Evolutionary conservation across 37 sponge, comb jelly and placozoan species (phyloP), one percentile per base, ranked within the genome.

Genomic region (Chondrosia reniformis): DNA sequence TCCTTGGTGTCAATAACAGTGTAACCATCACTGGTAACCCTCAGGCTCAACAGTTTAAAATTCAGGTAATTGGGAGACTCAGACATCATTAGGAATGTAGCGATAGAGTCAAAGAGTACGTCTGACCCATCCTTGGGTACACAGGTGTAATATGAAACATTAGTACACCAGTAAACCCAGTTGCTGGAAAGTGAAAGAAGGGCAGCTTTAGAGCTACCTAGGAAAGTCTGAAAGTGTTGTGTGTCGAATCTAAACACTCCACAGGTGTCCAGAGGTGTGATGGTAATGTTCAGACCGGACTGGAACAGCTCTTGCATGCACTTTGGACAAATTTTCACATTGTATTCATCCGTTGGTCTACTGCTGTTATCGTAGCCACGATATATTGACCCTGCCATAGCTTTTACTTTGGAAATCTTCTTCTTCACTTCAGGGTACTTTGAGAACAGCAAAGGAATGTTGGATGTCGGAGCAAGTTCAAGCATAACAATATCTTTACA

Each of bases 201-300:
- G n/a, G 42, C 42, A 69, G n/a, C 44, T 24, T 13, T 24, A 34
- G 72, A 44, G 41, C 22, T 41, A 0, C 39, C 12, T 7, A 69
- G 44, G 15, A 69, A 21, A 24, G 38, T 13, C 17, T 39, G 72
- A 19, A 33, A 10, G 9, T 69, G 41, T 4, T 37, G n/a, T 39
- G 41, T 24, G 15, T 21, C 43, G 1, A 69, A 34, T 17, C n/a
- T 36, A 40, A 69, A 69, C 32, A 40, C 32, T 34, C 79, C 83
- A 58, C 89, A 87, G 9, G 92, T 87, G 72, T 92, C 92, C 54
- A 92, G 41, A 10, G 92, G 89, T 17, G 92, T 85, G 19, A 88
- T 45, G 46, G 76, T 84, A 37, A 91, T 30, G 43, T 67, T 69
- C 92, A 89, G 83, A 22, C 73, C 77, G 33, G 89, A 79, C 37